Percentiles rank a stretch among this genome's conserved stretches.
These are phyloP conservation scores for Volucella inanis DNA, from an alignment of 2,888 invertebrate species.

Conservation along the genomic window DNA sequence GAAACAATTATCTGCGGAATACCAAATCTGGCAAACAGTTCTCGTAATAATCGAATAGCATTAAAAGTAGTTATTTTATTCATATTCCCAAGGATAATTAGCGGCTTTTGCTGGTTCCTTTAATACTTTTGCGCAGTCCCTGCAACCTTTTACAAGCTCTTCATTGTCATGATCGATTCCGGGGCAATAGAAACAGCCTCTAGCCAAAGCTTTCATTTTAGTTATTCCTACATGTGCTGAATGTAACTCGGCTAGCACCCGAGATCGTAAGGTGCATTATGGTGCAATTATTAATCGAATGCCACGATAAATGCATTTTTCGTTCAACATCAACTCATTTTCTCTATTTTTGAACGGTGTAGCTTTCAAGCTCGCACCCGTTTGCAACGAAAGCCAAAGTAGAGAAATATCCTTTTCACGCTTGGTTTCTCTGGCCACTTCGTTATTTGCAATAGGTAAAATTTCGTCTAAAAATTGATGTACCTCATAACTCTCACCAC, in stretches of 20 bases:
- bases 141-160: neutral
- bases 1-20: too few relatives aligned
- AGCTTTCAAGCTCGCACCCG: neutral
- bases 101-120: neutral
- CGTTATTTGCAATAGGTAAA: conserved; percentile 29
- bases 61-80: neutral
- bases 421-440: conserved; percentile 17
- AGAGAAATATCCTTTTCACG: conserved; percentile 11
- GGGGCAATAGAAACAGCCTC: conserved; percentile 1
- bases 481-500: conserved; percentile 1
- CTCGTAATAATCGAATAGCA: too few relatives aligned
- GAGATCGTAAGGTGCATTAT: neutral
- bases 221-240: neutral
- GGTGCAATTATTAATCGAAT: conserved; percentile 1
- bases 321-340: conserved; percentile 22
- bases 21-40: too few relatives aligned
- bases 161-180: neutral
- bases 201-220: conserved; percentile 2
- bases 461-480: conserved; percentile 11
- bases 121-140: neutral
- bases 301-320: conserved; percentile 24
- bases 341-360: conserved; percentile 15
- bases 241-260: conserved; percentile 9
- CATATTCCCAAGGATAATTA: neutral
- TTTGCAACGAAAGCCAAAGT: conserved; percentile 12